These are phyloP conservation scores for Accipiter cooperii DNA, from an alignment of 2,113 vertebrate genomes.

Conservation along the genomic window DNA sequence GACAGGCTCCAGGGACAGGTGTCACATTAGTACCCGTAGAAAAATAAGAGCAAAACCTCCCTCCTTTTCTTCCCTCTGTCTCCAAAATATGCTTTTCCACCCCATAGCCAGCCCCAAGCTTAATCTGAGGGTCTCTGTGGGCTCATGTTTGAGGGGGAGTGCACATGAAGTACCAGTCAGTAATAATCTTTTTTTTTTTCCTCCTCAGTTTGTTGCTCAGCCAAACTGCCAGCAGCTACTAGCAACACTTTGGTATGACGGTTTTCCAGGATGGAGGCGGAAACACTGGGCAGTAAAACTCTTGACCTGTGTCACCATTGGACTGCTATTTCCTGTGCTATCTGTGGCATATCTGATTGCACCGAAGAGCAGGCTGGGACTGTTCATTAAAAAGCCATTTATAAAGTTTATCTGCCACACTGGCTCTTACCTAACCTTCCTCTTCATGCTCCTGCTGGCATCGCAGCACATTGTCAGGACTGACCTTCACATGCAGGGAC, in stretches of 20 bases:
- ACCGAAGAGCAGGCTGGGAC: slow-evolving; percentile 89
- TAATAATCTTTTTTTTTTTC: background rate
- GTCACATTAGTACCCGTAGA: too few species aligned
- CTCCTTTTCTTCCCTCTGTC: background rate
- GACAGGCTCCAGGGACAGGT: too few species aligned
- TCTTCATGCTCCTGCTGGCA: slow-evolving; percentile 93
- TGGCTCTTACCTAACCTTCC: slow-evolving; percentile 94
- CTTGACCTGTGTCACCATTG: slow-evolving; percentile 93
- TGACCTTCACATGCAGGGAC: slow-evolving; percentile 94
- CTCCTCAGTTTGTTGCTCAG: slow-evolving; percentile 90
- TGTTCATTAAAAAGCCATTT: slow-evolving; percentile 97
- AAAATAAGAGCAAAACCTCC: background rate
- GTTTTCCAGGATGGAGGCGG: slow-evolving; percentile 94
- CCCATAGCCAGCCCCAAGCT: background rate
- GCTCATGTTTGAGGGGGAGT: background rate
- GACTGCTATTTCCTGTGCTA: slow-evolving; percentile 89
- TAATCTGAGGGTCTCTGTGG: background rate
- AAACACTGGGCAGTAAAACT: slow-evolving; percentile 96
- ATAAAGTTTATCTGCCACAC: slow-evolving; percentile 99
- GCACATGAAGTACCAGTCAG: background rate
- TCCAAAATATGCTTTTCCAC: background rate
- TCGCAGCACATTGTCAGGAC: slow-evolving; percentile 96
- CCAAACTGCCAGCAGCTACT: slow-evolving; percentile 98
- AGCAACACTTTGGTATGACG: slow-evolving; percentile 95
- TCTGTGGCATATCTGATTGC: slow-evolving; percentile 91